These are phyloP conservation scores for Acipenser oxyrinchus DNA, from an alignment of 2,797 vertebrate genomes.

Conservation along the genomic window DNA sequence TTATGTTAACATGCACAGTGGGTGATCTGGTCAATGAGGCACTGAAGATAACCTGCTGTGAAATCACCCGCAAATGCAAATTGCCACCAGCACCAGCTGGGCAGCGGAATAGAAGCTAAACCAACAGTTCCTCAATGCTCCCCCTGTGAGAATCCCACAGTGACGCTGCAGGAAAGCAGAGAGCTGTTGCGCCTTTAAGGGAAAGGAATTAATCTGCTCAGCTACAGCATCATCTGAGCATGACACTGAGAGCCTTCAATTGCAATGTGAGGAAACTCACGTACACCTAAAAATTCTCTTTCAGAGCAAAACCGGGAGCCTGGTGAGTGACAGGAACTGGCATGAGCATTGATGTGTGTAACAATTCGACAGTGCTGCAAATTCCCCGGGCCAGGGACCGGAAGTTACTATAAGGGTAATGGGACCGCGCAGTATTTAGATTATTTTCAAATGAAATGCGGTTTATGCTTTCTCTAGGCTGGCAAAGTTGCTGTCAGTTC, in stretches of 20 bases:
- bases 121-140: background rate
- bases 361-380: background rate
- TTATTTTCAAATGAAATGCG: too few relatives aligned
- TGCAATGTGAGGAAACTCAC: constrained; percentile 2
- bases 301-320: background rate
- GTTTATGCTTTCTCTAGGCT: too few relatives aligned
- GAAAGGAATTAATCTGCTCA: background rate
- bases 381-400: too few relatives aligned
- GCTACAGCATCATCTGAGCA: background rate
- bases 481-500: too few relatives aligned
- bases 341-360: background rate
- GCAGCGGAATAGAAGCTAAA: too few relatives aligned
- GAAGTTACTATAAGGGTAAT: too few relatives aligned
- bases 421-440: too few relatives aligned
- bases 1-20: too few relatives aligned
- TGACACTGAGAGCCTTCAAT: background rate
- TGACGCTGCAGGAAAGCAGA: background rate
- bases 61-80: too few relatives aligned
- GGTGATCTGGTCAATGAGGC: too few relatives aligned
- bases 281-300: constrained; percentile 4
- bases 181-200: background rate
- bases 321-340: background rate
- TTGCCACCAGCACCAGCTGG: too few relatives aligned
- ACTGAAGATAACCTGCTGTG: too few relatives aligned
- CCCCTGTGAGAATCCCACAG: background rate